Evolutionary conservation across 2,888 invertebrate species (phyloP).

Genomic region (Hypsopygia costalis): DNA sequence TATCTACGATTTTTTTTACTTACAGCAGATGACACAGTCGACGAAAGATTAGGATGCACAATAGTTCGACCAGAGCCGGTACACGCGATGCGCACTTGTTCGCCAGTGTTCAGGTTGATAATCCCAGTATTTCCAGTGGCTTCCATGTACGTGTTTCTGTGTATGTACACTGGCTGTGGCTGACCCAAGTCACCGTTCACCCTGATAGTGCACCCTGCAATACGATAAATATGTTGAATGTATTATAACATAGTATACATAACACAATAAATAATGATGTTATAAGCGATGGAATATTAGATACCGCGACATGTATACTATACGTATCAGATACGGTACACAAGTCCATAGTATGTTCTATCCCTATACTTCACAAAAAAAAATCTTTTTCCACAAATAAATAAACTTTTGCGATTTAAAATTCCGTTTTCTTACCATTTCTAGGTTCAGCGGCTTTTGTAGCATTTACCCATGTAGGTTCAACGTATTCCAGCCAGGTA

Average conservation of each 20-base stretch:
- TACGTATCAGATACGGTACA: too few species aligned
- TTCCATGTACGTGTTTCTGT: constrained; percentile 45
- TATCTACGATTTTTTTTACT: too few species aligned
- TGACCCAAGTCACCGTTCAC: constrained; percentile 72
- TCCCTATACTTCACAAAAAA: too few species aligned
- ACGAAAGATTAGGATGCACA: constrained; percentile 43
- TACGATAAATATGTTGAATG: too few species aligned
- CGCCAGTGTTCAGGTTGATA: constrained; percentile 44
- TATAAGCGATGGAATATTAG: too few species aligned
- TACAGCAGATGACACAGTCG: constrained; percentile 42
- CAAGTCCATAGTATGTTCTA: too few species aligned
- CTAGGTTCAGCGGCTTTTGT: constrained; percentile 27
- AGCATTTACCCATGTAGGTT: constrained; percentile 37
- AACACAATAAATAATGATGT: too few species aligned
- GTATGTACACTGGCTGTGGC: constrained; percentile 81
- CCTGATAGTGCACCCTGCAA: constrained; percentile 62
- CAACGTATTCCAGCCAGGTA: constrained; percentile 52
- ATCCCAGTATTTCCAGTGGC: constrained; percentile 52
- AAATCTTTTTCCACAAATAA: too few species aligned
- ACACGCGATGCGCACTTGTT: constrained; percentile 52
- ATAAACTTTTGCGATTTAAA: too few species aligned
- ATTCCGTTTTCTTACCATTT: constrained; percentile 51
- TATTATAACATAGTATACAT: too few species aligned
- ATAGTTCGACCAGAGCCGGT: constrained; percentile 51
- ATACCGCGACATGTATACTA: too few species aligned